phyloP scores from a whole-genome alignment of 2,113 vertebrate genomes.

The Laterallus jamaicensis region DNA sequence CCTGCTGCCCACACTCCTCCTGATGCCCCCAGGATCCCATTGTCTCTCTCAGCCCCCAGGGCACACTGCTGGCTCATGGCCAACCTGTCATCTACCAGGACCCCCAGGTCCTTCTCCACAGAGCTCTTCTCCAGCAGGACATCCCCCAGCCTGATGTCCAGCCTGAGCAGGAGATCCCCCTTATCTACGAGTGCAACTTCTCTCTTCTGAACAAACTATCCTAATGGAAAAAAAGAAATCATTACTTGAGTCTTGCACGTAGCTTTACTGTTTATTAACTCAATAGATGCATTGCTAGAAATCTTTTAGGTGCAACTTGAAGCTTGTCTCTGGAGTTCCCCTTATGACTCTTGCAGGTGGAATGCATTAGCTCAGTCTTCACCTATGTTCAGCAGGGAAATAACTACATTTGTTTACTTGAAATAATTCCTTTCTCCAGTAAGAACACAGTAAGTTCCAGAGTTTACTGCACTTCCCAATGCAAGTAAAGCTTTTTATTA shows the following conservation, averaged over 20 bases:
- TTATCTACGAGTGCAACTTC: background rate
- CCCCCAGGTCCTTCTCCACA: no score
- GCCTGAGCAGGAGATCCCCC: background rate
- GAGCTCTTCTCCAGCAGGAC: no score
- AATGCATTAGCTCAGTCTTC: conserved; percentile 67
- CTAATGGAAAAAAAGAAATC: background rate
- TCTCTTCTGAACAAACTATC: background rate
- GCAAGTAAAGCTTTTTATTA: background rate
- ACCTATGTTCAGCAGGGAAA: conserved; percentile 45
- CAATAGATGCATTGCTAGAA: background rate
- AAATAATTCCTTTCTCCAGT: conserved; percentile 45
- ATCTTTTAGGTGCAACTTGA: background rate
- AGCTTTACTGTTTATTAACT: background rate
- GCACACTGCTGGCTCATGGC: no score
- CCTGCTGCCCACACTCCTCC: no score
- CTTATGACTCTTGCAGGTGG: conserved; percentile 58
- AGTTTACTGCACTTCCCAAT: background rate
- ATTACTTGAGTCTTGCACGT: background rate
- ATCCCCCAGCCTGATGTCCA: no score
- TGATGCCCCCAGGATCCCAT: no score
- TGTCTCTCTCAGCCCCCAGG: no score
- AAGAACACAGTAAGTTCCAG: background rate
- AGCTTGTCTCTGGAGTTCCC: conserved; percentile 62
- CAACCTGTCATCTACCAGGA: no score
- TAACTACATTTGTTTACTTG: conserved; percentile 14